Base-by-base conservation (phyloP, 2,113 vertebrate genomes). In the Ancistrus triradiatus region DNA sequence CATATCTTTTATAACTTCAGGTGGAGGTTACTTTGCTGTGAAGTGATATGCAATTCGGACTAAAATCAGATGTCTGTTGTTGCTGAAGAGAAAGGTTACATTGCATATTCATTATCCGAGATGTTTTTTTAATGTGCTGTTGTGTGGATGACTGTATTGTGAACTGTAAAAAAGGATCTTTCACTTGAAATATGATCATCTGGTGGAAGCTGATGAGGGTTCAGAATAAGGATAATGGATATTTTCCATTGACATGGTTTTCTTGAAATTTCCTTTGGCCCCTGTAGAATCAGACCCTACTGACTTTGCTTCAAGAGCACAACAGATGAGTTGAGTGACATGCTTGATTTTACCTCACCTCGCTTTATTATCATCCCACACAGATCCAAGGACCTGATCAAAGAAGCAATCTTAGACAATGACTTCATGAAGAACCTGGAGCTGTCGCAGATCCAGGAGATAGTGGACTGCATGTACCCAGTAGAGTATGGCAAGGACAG, bases 391-490 rank as follows among this genome's bases (percentile, higher is more conserved):
- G 93, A 97, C 53, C 80, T 98, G 79, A 98, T 98, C 78, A 95
- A 94, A 77, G 93, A 94, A 57, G 95, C 95, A 0, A 98, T 98
- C 79, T 84, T 97, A 77, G 95, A 98, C 79, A 98, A 98, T 77
- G 95, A 98, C 84, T 98, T 97, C 77, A 98, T 98, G 95, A 97
- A 95, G 89, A 97, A 98, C 79, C 88, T 98, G 77, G 94, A 98
- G 73, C 76, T 94, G 73, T 96, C 93, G 1, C 95, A 98, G 87
- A 98, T 97, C 83, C 94, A 95, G 79, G 94, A 98, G 88, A 91
- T 98, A 38, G 95, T 98, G 83, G 95, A 98, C 88, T 96, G 93
- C 87, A 98, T 98, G 95, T 94, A 96, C 75, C 95, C 94, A 0
- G 94, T 96, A 83, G 92, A 95, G 72, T 95, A 95, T 68, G 92